Evolutionary conservation across 2,888 invertebrate genomes (phyloP).

Genomic region (Herminia tarsipennalis): DNA sequence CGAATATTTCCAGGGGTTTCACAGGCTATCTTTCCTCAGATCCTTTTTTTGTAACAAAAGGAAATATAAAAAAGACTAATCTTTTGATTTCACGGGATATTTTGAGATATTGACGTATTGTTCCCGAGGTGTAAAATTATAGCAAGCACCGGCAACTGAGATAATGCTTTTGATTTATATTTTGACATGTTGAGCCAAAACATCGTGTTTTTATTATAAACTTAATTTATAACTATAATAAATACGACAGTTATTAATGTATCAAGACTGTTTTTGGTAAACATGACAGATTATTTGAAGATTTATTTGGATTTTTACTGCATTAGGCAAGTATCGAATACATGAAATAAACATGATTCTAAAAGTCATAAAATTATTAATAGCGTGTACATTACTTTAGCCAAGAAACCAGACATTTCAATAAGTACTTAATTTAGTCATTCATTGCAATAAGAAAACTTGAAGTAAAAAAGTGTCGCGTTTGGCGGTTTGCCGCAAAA

Average conservation of each 20-base stretch:
- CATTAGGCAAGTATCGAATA: background rate
- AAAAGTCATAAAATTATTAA: slow-evolving; percentile 1
- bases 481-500: slow-evolving; percentile 51
- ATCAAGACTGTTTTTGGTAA: slow-evolving; percentile 32
- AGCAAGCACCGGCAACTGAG: slow-evolving; percentile 55
- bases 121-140: slow-evolving; percentile 76
- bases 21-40: too few species aligned
- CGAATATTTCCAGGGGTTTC: slow-evolving; percentile 21
- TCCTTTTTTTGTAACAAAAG: too few species aligned
- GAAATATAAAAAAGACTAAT: slow-evolving; percentile 27
- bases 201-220: slow-evolving; percentile 69
- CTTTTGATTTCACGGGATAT: slow-evolving; percentile 61
- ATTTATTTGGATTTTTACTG: background rate
- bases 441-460: slow-evolving; percentile 29
- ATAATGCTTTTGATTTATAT: slow-evolving; percentile 74
- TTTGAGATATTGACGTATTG: slow-evolving; percentile 72
- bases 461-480: slow-evolving; percentile 41
- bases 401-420: background rate
- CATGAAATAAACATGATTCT: background rate
- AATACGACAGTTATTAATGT: slow-evolving; percentile 65
- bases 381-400: background rate
- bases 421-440: slow-evolving; percentile 28
- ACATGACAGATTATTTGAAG: slow-evolving; percentile 5
- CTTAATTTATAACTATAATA: slow-evolving; percentile 72
- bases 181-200: slow-evolving; percentile 78